phyloP scores from a whole-genome alignment of 2,113 vertebrate species.

The Calypte anna region DNA sequence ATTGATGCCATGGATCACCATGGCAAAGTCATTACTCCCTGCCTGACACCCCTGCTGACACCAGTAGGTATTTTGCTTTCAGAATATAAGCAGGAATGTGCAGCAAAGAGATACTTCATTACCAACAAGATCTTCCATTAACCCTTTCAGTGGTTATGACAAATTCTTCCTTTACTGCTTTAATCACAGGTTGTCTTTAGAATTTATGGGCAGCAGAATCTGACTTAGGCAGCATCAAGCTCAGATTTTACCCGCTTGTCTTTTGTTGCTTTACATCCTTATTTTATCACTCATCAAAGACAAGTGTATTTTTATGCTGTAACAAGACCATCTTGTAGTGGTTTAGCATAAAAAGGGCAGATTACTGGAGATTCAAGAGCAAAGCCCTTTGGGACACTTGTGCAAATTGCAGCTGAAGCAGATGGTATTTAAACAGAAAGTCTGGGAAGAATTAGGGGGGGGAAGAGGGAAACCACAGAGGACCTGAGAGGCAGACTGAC shows the following conservation, averaged over 20 bases:
- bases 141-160: neutral
- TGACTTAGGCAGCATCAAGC: neutral
- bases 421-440: constrained; percentile 66
- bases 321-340: neutral
- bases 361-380: neutral
- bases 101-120: neutral
- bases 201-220: neutral
- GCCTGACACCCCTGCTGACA: neutral
- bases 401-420: constrained; percentile 61
- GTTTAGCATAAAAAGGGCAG: constrained; percentile 32
- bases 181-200: neutral
- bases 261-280: neutral
- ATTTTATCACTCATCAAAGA: constrained; percentile 3
- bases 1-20: neutral
- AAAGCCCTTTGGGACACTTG: constrained; percentile 39
- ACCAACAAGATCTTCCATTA: neutral
- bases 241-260: neutral
- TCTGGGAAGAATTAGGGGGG: neutral
- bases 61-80: neutral
- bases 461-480: constrained; percentile 24
- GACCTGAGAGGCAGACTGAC: constrained; percentile 27
- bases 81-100: neutral
- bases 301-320: constrained; percentile 12
- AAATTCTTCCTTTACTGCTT: neutral
- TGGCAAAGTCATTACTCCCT: neutral